These are phyloP conservation scores for Aporophyla lueneburgensis DNA, from an alignment of 2,888 invertebrate species.

Conservation along the genomic window DNA sequence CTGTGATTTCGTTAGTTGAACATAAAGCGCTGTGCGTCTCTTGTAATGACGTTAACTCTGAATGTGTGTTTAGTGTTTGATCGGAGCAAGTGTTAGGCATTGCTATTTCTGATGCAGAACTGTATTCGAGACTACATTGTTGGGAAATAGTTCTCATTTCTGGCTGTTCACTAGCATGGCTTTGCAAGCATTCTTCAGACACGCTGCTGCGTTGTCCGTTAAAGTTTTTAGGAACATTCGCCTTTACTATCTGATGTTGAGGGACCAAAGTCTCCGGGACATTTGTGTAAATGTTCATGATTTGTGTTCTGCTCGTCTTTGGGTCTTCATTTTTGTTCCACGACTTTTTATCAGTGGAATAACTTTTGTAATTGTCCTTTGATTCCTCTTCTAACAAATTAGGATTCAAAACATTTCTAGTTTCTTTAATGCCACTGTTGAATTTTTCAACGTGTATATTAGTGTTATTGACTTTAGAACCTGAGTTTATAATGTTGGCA, in stretches of 20 bases:
- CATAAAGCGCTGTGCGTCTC: constrained; percentile 88
- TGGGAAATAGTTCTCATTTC: constrained; percentile 93
- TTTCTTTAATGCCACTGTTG: constrained; percentile 90
- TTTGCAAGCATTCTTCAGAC: constrained; percentile 87
- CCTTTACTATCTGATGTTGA: constrained; percentile 90
- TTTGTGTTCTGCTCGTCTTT: constrained; percentile 80
- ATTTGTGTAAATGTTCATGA: constrained; percentile 92
- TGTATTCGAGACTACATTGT: constrained; percentile 93
- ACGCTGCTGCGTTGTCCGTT: constrained; percentile 84
- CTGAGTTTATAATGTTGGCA: constrained; percentile 92
- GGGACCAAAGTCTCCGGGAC: constrained; percentile 92
- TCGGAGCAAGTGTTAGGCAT: constrained; percentile 89
- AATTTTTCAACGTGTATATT: constrained; percentile 93
- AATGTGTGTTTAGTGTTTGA: constrained; percentile 88
- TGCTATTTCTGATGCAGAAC: constrained; percentile 91
- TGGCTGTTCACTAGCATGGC: constrained; percentile 83
- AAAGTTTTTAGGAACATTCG: constrained; percentile 79
- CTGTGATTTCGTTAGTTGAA: constrained; percentile 88
- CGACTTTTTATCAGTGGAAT: constrained; percentile 82
- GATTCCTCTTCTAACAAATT: constrained; percentile 92
- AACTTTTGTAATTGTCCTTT: constrained; percentile 89
- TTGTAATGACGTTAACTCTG: constrained; percentile 87
- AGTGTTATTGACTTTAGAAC: constrained; percentile 95
- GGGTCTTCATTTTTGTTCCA: constrained; percentile 84
- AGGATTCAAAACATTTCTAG: constrained; percentile 91